Conservation (phyloP, 2,888 invertebrate species). For the Synanthedon vespiformis region DNA sequence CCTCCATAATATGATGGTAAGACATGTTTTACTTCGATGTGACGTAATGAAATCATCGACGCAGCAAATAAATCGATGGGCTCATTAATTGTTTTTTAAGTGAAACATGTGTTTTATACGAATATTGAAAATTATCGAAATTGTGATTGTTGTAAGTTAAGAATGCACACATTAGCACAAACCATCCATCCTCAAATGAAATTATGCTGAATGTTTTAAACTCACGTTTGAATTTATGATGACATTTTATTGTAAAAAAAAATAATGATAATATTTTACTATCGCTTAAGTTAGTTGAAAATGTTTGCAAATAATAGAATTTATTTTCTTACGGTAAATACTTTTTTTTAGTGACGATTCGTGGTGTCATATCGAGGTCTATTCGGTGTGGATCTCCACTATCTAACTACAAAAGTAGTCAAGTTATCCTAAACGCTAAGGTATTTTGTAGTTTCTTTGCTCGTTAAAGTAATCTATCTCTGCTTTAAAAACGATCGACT, state of each 20-base stretch:
- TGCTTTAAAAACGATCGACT: too few species aligned
- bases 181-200: slow-evolving; percentile 65
- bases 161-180: slow-evolving; percentile 67
- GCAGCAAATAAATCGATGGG: background rate
- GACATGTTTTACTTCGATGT: background rate
- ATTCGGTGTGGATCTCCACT: slow-evolving; percentile 49
- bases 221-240: slow-evolving; percentile 70
- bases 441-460: slow-evolving; percentile 24
- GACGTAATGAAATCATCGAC: background rate
- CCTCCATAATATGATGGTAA: background rate
- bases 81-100: background rate
- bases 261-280: slow-evolving; percentile 44
- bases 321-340: slow-evolving; percentile 55
- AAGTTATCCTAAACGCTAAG: background rate
- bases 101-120: background rate
- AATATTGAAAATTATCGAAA: slow-evolving; percentile 24
- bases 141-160: slow-evolving; percentile 63
- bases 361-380: slow-evolving; percentile 45
- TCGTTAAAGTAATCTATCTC: slow-evolving; percentile 15
- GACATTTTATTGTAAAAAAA: slow-evolving; percentile 65
- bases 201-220: slow-evolving; percentile 65
- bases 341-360: slow-evolving; percentile 43
- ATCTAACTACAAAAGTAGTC: slow-evolving; percentile 4
- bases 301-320: slow-evolving; percentile 64
- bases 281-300: slow-evolving; percentile 64